Conservation (phyloP, 2,888 invertebrate species). For the Coelinius sp. region DNA sequence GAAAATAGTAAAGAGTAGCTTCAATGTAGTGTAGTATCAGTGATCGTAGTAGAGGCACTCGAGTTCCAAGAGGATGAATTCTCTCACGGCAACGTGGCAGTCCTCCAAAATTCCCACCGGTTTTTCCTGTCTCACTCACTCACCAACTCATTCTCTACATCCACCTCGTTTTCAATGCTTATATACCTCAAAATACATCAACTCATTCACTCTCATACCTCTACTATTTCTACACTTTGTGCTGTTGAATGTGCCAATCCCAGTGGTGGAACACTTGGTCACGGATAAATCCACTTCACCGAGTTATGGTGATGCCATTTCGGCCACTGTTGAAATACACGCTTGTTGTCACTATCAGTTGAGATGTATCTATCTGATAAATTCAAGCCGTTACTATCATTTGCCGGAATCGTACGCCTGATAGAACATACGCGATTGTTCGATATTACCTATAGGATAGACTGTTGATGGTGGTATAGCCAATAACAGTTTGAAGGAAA, state of each 20-base stretch:
- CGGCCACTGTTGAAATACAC: constrained; percentile 25
- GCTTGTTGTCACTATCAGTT: constrained; percentile 22
- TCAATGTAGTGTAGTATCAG: constrained; percentile 67
- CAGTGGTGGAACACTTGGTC: constrained; percentile 38
- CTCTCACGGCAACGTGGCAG: constrained; percentile 63
- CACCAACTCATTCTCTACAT: constrained; percentile 5
- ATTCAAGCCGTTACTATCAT: constrained; percentile 9
- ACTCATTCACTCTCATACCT: constrained; percentile 6
- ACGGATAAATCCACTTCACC: constrained; percentile 29
- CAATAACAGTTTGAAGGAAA: background rate
- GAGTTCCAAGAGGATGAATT: constrained; percentile 64
- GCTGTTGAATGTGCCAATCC: constrained; percentile 42
- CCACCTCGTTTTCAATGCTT: background rate
- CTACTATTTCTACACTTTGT: constrained; percentile 15
- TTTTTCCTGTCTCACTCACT: constrained; percentile 45
- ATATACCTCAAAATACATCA: constrained; percentile 25
- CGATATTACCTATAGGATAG: background rate
- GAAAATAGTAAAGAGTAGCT: constrained; percentile 33
- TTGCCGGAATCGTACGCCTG: too few species aligned
- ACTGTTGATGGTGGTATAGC: background rate
- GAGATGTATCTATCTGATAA: constrained; percentile 28
- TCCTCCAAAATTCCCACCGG: constrained; percentile 66
- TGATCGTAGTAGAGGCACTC: constrained; percentile 69
- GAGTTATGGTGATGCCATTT: constrained; percentile 9
- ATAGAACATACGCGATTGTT: background rate